These are phyloP conservation scores for Morus bassanus DNA, from an alignment of 2,797 vertebrate species.

Conservation along the genomic window DNA sequence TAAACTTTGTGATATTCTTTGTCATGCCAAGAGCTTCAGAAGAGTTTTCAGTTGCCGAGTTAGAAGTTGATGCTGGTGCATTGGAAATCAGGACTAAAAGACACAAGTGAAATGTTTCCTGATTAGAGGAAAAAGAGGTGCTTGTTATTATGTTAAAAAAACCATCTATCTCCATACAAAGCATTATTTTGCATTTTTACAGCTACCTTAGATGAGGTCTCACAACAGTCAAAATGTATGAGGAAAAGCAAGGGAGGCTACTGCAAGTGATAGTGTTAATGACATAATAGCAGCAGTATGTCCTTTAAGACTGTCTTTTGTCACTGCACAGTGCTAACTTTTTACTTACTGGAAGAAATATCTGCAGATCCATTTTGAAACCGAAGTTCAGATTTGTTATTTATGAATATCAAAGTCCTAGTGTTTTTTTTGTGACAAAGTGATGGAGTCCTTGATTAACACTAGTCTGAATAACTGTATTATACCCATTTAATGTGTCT, in stretches of 20 bases:
- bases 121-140: not conserved
- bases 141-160: not conserved
- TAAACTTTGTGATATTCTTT: not conserved
- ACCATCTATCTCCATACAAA: accelerated
- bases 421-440: not conserved
- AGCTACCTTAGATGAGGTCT: not conserved
- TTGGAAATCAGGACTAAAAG: not conserved
- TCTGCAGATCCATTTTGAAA: not conserved
- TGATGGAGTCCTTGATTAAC: not conserved
- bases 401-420: not conserved
- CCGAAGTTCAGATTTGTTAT: not conserved
- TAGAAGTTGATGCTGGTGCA: not conserved
- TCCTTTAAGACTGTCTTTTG: not conserved
- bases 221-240: not conserved
- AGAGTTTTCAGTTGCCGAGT: not conserved
- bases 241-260: not conserved
- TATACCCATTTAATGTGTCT: not conserved
- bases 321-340: not conserved
- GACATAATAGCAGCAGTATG: not conserved
- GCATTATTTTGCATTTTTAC: not conserved
- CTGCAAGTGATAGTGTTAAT: not conserved
- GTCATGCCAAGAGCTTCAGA: not conserved
- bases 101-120: not conserved
- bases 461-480: not conserved
- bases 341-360: not conserved